Evolutionary conservation across 2,888 invertebrate genomes (phyloP), one percentile per base, ranked within the genome.

Genomic region (Cinara cedri): DNA sequence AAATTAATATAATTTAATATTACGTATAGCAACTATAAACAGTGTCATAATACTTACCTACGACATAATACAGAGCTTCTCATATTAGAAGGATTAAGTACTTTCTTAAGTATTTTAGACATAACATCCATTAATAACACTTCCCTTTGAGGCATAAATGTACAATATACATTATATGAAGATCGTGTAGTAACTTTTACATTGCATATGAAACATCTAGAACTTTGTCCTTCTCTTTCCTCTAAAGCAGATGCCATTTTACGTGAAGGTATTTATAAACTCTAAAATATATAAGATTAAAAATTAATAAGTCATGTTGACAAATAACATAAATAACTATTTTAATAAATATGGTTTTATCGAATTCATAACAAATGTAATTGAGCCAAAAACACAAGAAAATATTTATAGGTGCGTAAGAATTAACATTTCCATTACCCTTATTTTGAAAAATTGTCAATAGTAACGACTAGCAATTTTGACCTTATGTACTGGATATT

Each of bases 111-210:
- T 60, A 81, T 75, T 74, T 75, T 81, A 21, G 72, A 66, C 75
- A 81, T 74, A 1, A 75, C 60, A 66, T 81, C 68, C 42, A 71
- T 14, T 66, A 81, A 55, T 26, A 75, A 65, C 1, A 57, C 2
- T 10, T 72, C 57, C 60, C 74, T 74, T 65, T 72, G 72, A 57
- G 81, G 81, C 81, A 81, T 71, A 66, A 75, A 68, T 21, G 81
- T 66, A 46, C 68, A 75, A 54, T 55, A 68, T 42, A 81, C 51
- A 75, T 81, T 62, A 42, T 81, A 81, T 1, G 78, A 78, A 1
- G 78, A 78, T 21, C 78, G 57, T n/a, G 78, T 42, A 60, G 78
- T 78, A 16, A 78, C 70, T 78, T 70, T 78, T 0, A 78, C 19
- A 78, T 78, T 78, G 49, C 78, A 78, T 19, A 78, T 42, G 70